Evolutionary conservation across 2,113 vertebrate species (phyloP).

Genomic region (Pseudopodoces humilis): DNA sequence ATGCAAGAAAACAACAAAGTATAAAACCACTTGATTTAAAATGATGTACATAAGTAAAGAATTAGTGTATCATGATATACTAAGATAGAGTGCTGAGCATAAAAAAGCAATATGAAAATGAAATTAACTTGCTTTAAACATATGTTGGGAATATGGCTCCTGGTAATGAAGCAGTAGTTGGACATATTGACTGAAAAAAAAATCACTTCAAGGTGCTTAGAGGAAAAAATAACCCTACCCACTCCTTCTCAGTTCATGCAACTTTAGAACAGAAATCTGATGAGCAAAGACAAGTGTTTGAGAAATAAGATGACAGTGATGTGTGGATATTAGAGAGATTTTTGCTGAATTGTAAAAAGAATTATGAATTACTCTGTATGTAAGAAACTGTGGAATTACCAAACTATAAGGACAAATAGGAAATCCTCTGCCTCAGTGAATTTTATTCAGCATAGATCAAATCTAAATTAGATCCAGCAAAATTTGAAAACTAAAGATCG

Average conservation of each 20-base stretch:
- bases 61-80: not conserved
- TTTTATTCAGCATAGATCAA: not conserved
- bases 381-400: not conserved
- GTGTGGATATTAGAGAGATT: not conserved
- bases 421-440: not conserved
- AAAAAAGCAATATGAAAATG: not conserved
- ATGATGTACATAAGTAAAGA: not conserved
- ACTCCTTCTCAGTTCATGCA: not conserved
- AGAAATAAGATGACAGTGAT: not conserved
- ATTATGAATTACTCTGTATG: not conserved
- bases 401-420: not conserved
- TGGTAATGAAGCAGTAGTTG: not conserved
- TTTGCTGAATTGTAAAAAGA: not conserved
- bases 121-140: not conserved
- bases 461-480: not conserved
- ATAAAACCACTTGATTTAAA: not conserved
- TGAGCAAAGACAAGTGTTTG: not conserved
- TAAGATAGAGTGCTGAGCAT: not conserved
- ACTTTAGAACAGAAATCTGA: not conserved
- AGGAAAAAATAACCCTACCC: rapidly evolving
- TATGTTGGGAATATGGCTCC: not conserved
- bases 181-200: not conserved
- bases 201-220: not conserved
- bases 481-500: not conserved
- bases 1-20: not conserved